Evolutionary conservation across 2,113 vertebrate species (phyloP), one percentile per base, ranked within the genome.

Genomic region (Chrysemys picta): DNA sequence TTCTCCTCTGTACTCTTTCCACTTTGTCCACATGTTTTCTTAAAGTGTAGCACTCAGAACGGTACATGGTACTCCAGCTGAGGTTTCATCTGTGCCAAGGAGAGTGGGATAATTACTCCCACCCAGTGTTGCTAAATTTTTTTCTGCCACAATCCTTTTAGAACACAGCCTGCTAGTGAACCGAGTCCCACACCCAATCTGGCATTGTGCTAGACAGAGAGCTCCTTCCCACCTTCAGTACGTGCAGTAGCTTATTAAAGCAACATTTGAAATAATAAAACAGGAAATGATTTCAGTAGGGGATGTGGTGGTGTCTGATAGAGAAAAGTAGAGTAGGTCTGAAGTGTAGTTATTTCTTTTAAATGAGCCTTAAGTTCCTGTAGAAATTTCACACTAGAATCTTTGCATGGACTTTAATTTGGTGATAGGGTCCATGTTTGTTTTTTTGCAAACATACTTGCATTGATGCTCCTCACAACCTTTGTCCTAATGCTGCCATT

Each of bases 201-300:
- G 1, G 42, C 31, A 6, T 80, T 25, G 59, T 88, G 78, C 49
- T 89, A 2, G 1, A 76, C 0, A 16, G 82, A 45, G 89, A 93
- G 89, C 45, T 52, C 57, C 29, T 54, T 87, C 95, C 94, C 65
- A 85, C 87, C 93, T 81, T 95, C 83, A 29, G 0, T 1, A 62
- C 2, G 13, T 9, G 38, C 38, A 42, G 2, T 87, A 91, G 75
- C 87, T 95, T 88, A 91, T 93, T 89, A 91, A 83, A 96, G 79
- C 93, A 91, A 62, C 80, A 93, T 84, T 93, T 93, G 95, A 88
- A 92, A 96, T 96, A 97, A 97, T 97, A 97, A 96, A 96, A 91
- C 96, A 97, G 96, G 97, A 97, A 97, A 91, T 95, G 0, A 94
- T 95, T 97, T 97, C 93, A 96, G 42, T 95, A 92, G 91, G 96